These are phyloP conservation scores for Phymorhynchus buccinoides DNA, from an alignment of 1,140 invertebrate genomes.

Conservation along the genomic window DNA sequence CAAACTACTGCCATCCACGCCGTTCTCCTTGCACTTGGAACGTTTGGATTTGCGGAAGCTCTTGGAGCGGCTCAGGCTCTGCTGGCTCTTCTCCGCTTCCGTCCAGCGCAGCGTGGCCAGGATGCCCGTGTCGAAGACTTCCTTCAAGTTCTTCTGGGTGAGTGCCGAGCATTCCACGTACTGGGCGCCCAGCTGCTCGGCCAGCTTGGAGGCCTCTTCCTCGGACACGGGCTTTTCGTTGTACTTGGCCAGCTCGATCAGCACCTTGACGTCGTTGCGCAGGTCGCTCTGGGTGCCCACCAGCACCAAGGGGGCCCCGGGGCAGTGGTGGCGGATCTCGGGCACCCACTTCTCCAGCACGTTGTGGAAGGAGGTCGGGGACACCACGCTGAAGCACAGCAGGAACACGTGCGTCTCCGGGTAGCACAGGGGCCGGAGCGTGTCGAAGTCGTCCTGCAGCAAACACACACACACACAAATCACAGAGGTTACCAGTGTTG, in stretches of 20 bases:
- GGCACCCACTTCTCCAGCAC: conserved; percentile 82
- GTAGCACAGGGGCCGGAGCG: conserved; percentile 71
- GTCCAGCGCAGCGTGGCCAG: conserved; percentile 79
- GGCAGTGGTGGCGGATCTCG: conserved; percentile 92
- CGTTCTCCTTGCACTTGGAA: conserved; percentile 53
- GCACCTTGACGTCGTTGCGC: conserved; percentile 75
- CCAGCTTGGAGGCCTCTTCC: conserved; percentile 83
- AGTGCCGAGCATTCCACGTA: conserved; percentile 94
- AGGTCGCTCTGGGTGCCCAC: conserved; percentile 78
- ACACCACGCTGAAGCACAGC: conserved; percentile 93
- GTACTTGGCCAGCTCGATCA: conserved; percentile 91
- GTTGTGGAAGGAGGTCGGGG: conserved; percentile 90
- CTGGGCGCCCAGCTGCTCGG: conserved; percentile 80
- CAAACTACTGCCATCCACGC: conserved; percentile 26
- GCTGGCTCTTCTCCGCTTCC: conserved; percentile 42
- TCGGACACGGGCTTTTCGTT: conserved; percentile 87
- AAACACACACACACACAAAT: no score
- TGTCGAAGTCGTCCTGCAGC: conserved; percentile 73
- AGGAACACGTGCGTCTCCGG: conserved; percentile 92
- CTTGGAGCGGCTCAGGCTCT: conserved; percentile 53
- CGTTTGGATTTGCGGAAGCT: conserved; percentile 61
- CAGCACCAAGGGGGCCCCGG: conserved; percentile 86
- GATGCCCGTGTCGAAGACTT: conserved; percentile 91
- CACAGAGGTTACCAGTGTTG: no score
- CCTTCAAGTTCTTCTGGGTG: conserved; percentile 93